Evolutionary conservation across 2,113 vertebrate genomes (phyloP).

Genomic region (Isichthys henryi): DNA sequence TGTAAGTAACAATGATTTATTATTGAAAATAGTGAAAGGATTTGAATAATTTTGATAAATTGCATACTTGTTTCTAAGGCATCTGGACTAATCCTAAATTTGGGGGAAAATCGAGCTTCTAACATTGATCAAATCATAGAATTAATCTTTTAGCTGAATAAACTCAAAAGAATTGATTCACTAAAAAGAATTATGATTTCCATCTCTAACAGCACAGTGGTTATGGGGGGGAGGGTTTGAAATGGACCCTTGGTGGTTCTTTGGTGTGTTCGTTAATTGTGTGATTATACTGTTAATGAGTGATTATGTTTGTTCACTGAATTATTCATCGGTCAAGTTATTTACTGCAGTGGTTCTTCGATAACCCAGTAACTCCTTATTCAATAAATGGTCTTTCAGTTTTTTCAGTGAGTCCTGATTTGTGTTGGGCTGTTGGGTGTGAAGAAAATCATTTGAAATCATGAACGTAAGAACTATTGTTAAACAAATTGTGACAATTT

Average conservation of each 20-base stretch:
- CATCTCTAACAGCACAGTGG: background rate
- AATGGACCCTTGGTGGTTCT: background rate
- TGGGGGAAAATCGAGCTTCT: no score
- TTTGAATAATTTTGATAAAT: no score
- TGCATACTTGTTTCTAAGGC: no score
- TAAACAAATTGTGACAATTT: background rate
- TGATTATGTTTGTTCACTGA: background rate
- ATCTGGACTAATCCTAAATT: no score
- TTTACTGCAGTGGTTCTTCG: background rate
- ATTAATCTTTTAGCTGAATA: no score
- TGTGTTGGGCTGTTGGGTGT: background rate
- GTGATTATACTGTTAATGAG: background rate
- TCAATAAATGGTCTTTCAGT: background rate
- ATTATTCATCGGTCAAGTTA: background rate
- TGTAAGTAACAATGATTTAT: no score
- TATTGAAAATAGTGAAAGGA: no score
- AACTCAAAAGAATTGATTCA: no score
- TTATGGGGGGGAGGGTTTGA: background rate
- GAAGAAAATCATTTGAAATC: background rate
- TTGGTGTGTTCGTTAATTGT: background rate
- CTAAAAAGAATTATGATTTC: no score
- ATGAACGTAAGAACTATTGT: background rate
- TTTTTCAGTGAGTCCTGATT: background rate
- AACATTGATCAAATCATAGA: no score
- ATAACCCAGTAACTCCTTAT: background rate